Conservation (phyloP, 2,888 invertebrate species). For the Hemaris fuciformis region DNA sequence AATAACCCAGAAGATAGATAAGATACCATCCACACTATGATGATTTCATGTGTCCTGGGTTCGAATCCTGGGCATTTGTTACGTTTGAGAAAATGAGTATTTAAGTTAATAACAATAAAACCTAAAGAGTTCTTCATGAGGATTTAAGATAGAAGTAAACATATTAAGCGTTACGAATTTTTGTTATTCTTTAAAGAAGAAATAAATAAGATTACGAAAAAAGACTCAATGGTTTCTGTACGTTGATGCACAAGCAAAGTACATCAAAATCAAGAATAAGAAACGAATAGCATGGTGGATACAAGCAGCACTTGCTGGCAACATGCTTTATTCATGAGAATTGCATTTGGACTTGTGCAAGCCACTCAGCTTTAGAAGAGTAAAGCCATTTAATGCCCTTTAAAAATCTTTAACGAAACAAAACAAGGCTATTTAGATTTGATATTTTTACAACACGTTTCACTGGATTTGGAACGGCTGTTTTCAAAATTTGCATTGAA, state of each 20-base stretch:
- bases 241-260: slow-evolving; percentile 22
- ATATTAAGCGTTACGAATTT: no score
- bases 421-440: slow-evolving; percentile 8
- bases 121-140: no score
- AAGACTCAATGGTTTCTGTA: neutral
- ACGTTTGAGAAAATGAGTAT: no score
- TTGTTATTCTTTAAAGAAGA: no score
- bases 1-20: no score
- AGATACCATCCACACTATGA: no score
- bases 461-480: neutral
- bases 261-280: slow-evolving; percentile 20
- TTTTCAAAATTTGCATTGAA: neutral
- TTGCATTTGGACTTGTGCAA: slow-evolving; percentile 38
- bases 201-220: neutral
- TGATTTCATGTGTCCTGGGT: no score
- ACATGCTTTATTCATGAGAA: slow-evolving; percentile 31
- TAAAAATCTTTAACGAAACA: slow-evolving; percentile 31
- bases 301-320: slow-evolving; percentile 18
- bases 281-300: neutral
- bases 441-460: neutral
- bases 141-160: no score
- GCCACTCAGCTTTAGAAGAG: slow-evolving; percentile 36
- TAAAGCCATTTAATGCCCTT: slow-evolving; percentile 26
- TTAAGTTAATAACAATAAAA: no score
- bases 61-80: no score